Evolutionary conservation across 64 coral and sea anemone genomes (phyloP), one percentile per base, ranked within the genome.

Genomic region (Actinia equina): DNA sequence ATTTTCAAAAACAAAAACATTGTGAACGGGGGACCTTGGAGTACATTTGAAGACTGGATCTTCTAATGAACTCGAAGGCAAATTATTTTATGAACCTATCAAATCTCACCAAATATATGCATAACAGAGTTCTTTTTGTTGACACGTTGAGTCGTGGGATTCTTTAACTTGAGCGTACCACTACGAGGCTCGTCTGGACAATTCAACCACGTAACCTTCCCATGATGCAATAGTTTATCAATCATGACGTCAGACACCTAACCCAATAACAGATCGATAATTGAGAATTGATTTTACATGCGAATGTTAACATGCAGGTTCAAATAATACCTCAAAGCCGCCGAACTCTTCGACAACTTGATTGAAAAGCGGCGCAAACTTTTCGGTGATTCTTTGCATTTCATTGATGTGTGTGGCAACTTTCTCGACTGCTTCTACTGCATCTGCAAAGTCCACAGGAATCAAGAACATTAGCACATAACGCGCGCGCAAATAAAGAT

Each of bases 331-430:
- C 93, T 95, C 88, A 86, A 95, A 92, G 27, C 77, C 91, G 23
- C 56, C 71, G 79, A 54, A 87, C 14, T 92, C 86, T 41, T 83
- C 88, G 6, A 95, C 88, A 22, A 95, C 46, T 59, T 95, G 86
- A 77, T 95, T 90, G 42, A 99, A 99, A 2, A 91, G 23, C 26
- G 91, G 91, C 41, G 93, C 88, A 82, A 95, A 99, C 46, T 93
- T 90, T 83, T 99, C 93, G 23, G 97, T 99, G 16, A 99, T 99
- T 82, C 90, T 86, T 22, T 99, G 97, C 97, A 99, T 99, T 85
- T 99, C 97, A 77, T 99, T 95, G 20, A 99, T 99, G 41, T 99
- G 97, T 67, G 91, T 92, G 27, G 97, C 97, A 7, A 99, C 97
- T 53, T 95, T 99, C 82, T 99, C 97, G 44, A 99, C 85, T 9